phyloP scores from a whole-genome alignment of 2,888 invertebrate genomes.

The Dryobotodes eremita region DNA sequence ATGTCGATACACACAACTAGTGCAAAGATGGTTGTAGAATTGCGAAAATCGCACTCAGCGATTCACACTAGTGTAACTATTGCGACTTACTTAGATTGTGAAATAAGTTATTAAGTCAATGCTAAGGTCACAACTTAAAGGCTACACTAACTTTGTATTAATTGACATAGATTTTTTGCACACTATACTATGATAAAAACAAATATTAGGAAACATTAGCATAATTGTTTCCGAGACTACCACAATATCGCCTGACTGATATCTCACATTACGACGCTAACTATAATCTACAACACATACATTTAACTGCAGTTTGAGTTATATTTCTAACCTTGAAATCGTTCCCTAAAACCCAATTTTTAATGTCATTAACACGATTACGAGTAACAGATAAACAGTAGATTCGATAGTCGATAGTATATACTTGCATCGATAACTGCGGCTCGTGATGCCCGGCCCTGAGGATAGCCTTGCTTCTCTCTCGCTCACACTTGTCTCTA shows the following conservation, averaged over 20 bases:
- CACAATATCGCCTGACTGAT: slow-evolving; percentile 33
- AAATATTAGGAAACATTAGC: slow-evolving; percentile 11
- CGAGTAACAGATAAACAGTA: slow-evolving; percentile 55
- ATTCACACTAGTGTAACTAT: slow-evolving; percentile 37
- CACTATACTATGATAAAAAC: slow-evolving; percentile 9
- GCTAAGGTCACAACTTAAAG: slow-evolving; percentile 60
- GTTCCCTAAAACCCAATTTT: slow-evolving; percentile 49
- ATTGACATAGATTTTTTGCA: slow-evolving; percentile 55
- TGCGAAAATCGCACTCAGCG: slow-evolving; percentile 47
- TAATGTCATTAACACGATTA: slow-evolving; percentile 63
- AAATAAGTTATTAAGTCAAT: slow-evolving; percentile 66
- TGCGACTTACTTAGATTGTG: slow-evolving; percentile 55
- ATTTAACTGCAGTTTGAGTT: slow-evolving; percentile 41
- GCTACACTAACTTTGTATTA: slow-evolving; percentile 36
- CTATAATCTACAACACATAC: slow-evolving; percentile 12
- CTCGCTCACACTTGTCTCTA: slow-evolving; percentile 75
- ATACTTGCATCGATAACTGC: slow-evolving; percentile 63
- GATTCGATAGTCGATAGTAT: slow-evolving; percentile 43
- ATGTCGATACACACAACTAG: slow-evolving; percentile 14
- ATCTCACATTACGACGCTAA: slow-evolving; percentile 26
- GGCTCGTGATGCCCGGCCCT: slow-evolving; percentile 81
- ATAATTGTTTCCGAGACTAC: background rate
- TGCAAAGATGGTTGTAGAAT: slow-evolving; percentile 30
- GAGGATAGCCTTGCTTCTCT: slow-evolving; percentile 85
- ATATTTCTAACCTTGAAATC: slow-evolving; percentile 41